These are phyloP conservation scores for Malthinus flaveolus DNA, from an alignment of 2,888 invertebrate genomes.

Conservation along the genomic window DNA sequence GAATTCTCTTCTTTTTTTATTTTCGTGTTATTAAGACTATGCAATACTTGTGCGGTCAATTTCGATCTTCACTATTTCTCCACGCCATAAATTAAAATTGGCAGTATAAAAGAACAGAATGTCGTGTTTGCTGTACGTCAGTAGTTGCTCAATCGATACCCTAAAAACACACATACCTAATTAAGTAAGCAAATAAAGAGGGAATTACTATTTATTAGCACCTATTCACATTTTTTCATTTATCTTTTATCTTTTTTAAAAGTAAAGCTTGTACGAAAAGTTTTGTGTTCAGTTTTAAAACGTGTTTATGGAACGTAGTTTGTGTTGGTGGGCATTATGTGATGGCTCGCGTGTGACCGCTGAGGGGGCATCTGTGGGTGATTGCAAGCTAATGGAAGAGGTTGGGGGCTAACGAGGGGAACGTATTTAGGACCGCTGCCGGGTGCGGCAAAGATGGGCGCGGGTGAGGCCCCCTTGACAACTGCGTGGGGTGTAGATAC, in stretches of 20 bases:
- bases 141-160: no score
- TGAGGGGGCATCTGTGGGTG: slow-evolving; percentile 29
- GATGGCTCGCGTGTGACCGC: slow-evolving; percentile 31
- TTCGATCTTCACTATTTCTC: no score
- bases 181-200: no score
- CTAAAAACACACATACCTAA: no score
- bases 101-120: no score
- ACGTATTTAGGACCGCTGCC: slow-evolving; percentile 35
- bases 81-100: no score
- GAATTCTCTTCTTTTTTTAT: not conserved
- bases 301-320: slow-evolving; percentile 24
- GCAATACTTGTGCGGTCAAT: no score
- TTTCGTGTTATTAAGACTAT: no score
- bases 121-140: no score
- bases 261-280: not conserved
- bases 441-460: slow-evolving; percentile 51
- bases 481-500: slow-evolving; percentile 43
- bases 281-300: slow-evolving; percentile 11
- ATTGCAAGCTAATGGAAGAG: slow-evolving; percentile 30
- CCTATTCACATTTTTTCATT: no score
- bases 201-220: no score
- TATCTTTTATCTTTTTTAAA: no score
- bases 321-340: slow-evolving; percentile 17
- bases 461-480: slow-evolving; percentile 45
- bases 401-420: slow-evolving; percentile 35